A percentile compares a stretch with the other conserved stretches of the same genome.
These are phyloP conservation scores for Caprella mutica DNA, from an alignment of 2,888 invertebrate genomes.

Conservation along the genomic window DNA sequence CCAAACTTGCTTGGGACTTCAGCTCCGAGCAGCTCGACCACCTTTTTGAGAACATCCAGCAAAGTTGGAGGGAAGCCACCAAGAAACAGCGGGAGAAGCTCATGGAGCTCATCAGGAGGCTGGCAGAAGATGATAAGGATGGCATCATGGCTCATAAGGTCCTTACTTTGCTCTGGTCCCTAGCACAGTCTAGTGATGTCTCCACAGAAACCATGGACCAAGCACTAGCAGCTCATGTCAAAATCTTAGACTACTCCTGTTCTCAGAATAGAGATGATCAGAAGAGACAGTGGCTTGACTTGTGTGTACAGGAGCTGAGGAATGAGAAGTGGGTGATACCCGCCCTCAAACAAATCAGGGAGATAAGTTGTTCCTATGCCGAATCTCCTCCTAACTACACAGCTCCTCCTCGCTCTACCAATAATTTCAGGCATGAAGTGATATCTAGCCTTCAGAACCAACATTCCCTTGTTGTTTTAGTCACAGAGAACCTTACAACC, in stretches of 20 bases:
- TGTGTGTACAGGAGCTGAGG: constrained; percentile 89
- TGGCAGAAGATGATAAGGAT: constrained; percentile 97
- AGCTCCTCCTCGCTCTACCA: too few species aligned
- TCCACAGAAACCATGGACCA: constrained; percentile 96
- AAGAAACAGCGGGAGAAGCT: constrained; percentile 92
- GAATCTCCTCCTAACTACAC: constrained; percentile 62
- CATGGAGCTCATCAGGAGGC: constrained; percentile 79
- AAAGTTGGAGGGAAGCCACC: constrained; percentile 87
- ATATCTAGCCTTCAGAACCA: constrained; percentile 83
- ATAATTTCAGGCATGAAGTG: constrained; percentile 51
- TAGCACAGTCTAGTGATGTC: constrained; percentile 91
- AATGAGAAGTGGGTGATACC: constrained; percentile 86
- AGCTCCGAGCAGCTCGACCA: constrained; percentile 94
- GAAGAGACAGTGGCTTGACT: constrained; percentile 88
- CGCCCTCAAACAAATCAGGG: constrained; percentile 85
- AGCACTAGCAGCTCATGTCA: constrained; percentile 84
- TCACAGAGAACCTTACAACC: constrained; percentile 67
- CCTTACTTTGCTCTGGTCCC: constrained; percentile 85
- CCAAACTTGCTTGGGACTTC: constrained; percentile 96
- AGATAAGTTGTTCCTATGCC: constrained; percentile 80
- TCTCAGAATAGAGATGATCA: constrained; percentile 93
- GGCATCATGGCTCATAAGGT: constrained; percentile 98
- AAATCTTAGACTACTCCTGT: constrained; percentile 94
- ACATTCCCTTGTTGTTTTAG: constrained; percentile 83
- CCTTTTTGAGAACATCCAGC: constrained; percentile 89